Conservation (phyloP, 1,140 invertebrate species). For the Physella acuta region DNA sequence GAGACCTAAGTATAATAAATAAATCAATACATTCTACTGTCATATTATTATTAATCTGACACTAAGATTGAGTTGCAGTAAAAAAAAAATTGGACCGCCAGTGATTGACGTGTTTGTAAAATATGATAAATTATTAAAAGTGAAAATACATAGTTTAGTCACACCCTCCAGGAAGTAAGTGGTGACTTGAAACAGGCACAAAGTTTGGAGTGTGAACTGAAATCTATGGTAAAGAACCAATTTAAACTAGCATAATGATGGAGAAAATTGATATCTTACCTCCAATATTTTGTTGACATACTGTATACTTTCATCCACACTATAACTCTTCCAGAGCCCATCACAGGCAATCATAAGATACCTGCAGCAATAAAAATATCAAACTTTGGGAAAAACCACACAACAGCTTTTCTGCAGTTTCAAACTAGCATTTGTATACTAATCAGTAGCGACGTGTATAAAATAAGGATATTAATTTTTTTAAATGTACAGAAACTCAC, state of each 20-base stretch:
- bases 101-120: too few relatives aligned
- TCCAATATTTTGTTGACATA: constrained; percentile 51
- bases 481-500: too few relatives aligned
- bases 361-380: constrained; percentile 37
- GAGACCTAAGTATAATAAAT: too few relatives aligned
- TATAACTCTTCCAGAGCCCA: constrained; percentile 64
- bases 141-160: not conserved
- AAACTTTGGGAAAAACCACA: too few relatives aligned
- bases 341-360: constrained; percentile 63
- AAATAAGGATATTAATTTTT: too few relatives aligned
- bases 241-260: not conserved
- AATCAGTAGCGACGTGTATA: too few relatives aligned
- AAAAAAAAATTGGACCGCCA: too few relatives aligned
- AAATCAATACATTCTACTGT: too few relatives aligned
- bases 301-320: constrained; percentile 56
- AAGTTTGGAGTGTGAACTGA: not conserved
- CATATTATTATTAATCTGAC: too few relatives aligned
- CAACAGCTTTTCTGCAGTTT: too few relatives aligned
- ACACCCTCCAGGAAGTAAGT: not conserved
- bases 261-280: constrained; percentile 14
- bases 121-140: constrained; percentile 1
- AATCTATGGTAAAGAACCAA: not conserved
- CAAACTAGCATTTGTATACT: too few relatives aligned
- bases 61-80: too few relatives aligned
- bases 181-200: not conserved